These are phyloP conservation scores for Tholera decimalis DNA, from an alignment of 2,888 invertebrate species.

Conservation along the genomic window DNA sequence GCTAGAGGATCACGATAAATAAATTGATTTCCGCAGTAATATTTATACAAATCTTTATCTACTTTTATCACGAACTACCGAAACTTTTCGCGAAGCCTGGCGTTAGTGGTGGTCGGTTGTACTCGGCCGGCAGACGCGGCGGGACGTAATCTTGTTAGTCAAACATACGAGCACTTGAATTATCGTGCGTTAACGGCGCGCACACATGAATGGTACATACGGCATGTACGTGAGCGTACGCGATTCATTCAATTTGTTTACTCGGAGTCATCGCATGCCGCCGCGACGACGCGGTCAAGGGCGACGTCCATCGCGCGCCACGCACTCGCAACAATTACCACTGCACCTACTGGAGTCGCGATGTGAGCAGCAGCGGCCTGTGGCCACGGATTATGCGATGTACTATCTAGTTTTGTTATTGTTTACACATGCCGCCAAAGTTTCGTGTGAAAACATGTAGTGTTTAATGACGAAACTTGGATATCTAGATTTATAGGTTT, in stretches of 20 bases:
- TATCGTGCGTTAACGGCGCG: slow-evolving; percentile 86
- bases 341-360: slow-evolving; percentile 67
- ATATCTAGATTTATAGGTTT: slow-evolving; percentile 45
- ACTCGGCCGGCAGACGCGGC: slow-evolving; percentile 38
- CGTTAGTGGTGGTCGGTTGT: slow-evolving; percentile 18
- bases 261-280: slow-evolving; percentile 79
- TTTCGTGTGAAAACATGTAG: slow-evolving; percentile 61
- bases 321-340: slow-evolving; percentile 70
- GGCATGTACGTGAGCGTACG: slow-evolving; percentile 84
- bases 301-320: slow-evolving; percentile 84
- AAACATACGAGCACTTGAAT: slow-evolving; percentile 84
- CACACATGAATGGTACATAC: slow-evolving; percentile 88
- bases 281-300: slow-evolving; percentile 86
- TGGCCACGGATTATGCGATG: slow-evolving; percentile 43
- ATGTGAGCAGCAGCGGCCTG: slow-evolving; percentile 62
- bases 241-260: slow-evolving; percentile 90
- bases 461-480: slow-evolving; percentile 46
- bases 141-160: slow-evolving; percentile 79
- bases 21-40: slow-evolving; percentile 56
- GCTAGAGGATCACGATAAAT: slow-evolving; percentile 37
- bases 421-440: slow-evolving; percentile 73
- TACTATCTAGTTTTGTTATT: slow-evolving; percentile 67
- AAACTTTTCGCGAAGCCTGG: slow-evolving; percentile 39
- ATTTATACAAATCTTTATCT: slow-evolving; percentile 52
- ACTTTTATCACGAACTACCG: slow-evolving; percentile 54